Percentiles rank a stretch among this genome's conserved stretches.
Evolutionary conservation across 1,140 invertebrate species (phyloP).

Genomic region (Lucilia cuprina): DNA sequence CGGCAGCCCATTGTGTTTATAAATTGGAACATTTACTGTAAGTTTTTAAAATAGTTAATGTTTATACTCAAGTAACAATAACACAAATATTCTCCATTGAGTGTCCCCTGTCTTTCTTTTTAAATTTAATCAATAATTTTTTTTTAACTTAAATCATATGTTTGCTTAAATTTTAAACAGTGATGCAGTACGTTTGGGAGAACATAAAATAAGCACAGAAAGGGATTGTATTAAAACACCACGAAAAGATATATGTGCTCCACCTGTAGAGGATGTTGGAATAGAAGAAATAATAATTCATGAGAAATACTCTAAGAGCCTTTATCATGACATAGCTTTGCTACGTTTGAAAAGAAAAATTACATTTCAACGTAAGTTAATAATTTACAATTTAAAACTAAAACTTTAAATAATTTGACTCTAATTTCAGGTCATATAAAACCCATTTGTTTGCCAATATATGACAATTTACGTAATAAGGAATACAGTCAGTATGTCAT

Average conservation of each 20-base stretch:
- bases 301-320: constrained; percentile 66
- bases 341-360: constrained; percentile 57
- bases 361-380: constrained; percentile 35
- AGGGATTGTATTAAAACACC: constrained; percentile 65
- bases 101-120: no score
- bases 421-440: constrained; percentile 48
- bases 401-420: background rate
- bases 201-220: constrained; percentile 67
- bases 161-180: constrained; percentile 43
- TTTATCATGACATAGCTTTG: constrained; percentile 74
- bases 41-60: background rate
- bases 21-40: background rate
- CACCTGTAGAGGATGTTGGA: constrained; percentile 65
- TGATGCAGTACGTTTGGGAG: constrained; percentile 68
- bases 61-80: no score
- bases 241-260: constrained; percentile 58
- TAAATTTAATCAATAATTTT: constrained; percentile 10
- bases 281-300: constrained; percentile 69
- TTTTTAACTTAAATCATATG: no score
- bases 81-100: no score
- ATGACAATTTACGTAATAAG: background rate
- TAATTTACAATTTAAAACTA: background rate
- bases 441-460: constrained; percentile 54
- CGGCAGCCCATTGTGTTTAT: constrained; percentile 68
- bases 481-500: constrained; percentile 48